A percentile compares a stretch with the other conserved stretches of the same genome.
phyloP scores from a whole-genome alignment of 2,888 invertebrate genomes.

The Drosophila neoperkinsi region DNA sequence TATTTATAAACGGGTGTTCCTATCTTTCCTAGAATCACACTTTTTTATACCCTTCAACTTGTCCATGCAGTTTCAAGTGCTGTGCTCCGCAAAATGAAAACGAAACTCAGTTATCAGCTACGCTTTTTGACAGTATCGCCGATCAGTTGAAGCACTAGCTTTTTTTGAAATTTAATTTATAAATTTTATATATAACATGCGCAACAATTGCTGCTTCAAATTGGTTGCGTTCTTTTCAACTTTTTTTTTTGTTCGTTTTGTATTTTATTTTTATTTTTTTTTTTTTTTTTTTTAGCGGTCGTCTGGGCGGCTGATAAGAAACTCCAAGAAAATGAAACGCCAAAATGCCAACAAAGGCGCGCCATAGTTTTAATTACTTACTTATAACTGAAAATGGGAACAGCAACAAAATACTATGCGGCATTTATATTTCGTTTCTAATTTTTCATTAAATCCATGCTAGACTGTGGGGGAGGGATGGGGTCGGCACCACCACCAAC shows the following conservation, averaged over 20 bases:
- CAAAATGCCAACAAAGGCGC: conserved; percentile 68
- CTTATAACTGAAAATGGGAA: conserved; percentile 53
- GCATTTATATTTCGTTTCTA: conserved; percentile 12
- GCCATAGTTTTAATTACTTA: conserved; percentile 73
- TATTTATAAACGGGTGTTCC: neutral
- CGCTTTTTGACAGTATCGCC: conserved; percentile 66
- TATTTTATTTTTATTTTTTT: conserved; percentile 11
- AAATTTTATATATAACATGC: conserved; percentile 38
- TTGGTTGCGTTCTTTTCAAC: conserved; percentile 17
- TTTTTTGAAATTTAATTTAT: conserved; percentile 70
- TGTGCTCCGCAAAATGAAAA: conserved; percentile 39
- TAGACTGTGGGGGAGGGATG: neutral
- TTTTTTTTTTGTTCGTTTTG: conserved; percentile 27
- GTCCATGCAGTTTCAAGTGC: conserved; percentile 61
- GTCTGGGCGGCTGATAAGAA: conserved; percentile 46
- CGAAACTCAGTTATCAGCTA: conserved; percentile 52
- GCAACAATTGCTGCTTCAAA: conserved; percentile 29
- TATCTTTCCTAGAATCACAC: conserved; percentile 56
- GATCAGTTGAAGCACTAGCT: conserved; percentile 61
- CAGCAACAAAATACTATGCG: conserved; percentile 35
- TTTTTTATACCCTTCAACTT: conserved; percentile 64
- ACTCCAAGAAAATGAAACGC: conserved; percentile 47
- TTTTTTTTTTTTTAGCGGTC: conserved; percentile 52
- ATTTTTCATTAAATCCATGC: conserved; percentile 40
- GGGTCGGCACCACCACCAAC: conserved; percentile 12